These are phyloP conservation scores for Nomada ruficornis DNA, from an alignment of 2,888 invertebrate genomes.

Conservation along the genomic window DNA sequence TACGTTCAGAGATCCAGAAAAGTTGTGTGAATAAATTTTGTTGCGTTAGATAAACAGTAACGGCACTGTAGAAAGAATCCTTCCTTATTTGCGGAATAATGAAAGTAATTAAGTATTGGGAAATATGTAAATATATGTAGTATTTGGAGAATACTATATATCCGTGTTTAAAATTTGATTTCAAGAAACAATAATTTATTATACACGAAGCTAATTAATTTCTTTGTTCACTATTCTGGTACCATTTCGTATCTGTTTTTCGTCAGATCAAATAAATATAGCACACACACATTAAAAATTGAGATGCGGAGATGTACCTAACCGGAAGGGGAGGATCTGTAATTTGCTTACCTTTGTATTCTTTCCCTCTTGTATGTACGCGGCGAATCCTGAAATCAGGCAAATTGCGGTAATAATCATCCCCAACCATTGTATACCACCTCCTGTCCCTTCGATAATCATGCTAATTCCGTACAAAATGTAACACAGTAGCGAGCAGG, in stretches of 20 bases:
- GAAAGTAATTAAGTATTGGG: background rate
- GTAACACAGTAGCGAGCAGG: slow-evolving; percentile 90
- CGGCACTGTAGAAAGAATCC: too few species aligned
- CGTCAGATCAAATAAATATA: background rate
- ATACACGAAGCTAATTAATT: too few species aligned
- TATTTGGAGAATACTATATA: background rate
- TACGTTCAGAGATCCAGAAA: too few species aligned
- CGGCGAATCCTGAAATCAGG: slow-evolving; percentile 87
- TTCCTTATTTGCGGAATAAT: too few species aligned
- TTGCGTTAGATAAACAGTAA: too few species aligned
- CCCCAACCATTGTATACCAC: slow-evolving; percentile 85
- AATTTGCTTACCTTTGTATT: slow-evolving; percentile 85
- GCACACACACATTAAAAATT: background rate
- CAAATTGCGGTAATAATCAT: slow-evolving; percentile 87
- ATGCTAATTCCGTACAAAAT: slow-evolving; percentile 85
- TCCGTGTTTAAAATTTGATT: background rate
- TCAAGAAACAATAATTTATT: background rate
- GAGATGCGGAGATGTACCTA: too few species aligned
- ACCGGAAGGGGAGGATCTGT: too few species aligned
- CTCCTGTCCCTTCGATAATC: slow-evolving; percentile 85
- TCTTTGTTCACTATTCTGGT: too few species aligned
- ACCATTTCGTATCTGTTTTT: too few species aligned
- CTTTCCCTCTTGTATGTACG: slow-evolving; percentile 90
- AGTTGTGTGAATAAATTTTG: too few species aligned
- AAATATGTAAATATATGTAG: background rate